Base-by-base conservation (phyloP, 2,797 vertebrate genomes). In the Trematomus bernacchii region DNA sequence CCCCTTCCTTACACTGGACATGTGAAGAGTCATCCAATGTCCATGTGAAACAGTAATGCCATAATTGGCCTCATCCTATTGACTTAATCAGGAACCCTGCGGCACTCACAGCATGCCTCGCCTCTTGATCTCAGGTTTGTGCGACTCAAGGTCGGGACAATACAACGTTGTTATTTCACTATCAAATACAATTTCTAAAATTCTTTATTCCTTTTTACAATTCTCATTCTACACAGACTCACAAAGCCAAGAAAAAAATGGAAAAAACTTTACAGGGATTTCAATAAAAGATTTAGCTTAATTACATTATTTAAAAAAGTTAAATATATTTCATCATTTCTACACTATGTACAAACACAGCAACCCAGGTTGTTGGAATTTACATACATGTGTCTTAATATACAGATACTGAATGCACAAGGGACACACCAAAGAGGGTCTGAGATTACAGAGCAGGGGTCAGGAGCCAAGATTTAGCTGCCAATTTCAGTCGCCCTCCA, bases 281-380 rank as follows among this genome's bases (percentile, higher is more conserved):
- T 70, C 77, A 86, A 90, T 85, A 85, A 86, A 91, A 76, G 57
- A 83, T 88, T 87, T 83, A 81, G 23, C 85, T 91, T 83, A 85
- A 86, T 87, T 89, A 89, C 80, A 90, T 77, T 85, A 73, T 89
- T 77, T 87, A 88, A 93, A 93, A 93, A 92, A 89, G 73, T 75
- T 62, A 50, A 58, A 66, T 72, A 68, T 80, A 52, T 54, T 52
- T 81, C 66, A 30, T 74, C 3, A 53, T 94, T 91, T 91, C 94
- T 95, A 95, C 76, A 90, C 93, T 93, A 93, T 95, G 91, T 95
- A 95, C 93, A 95, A 91, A 91, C 86, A 91, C 86, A 86, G 75
- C 71, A 77, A 77, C 14, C 77, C 77, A n/a, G 33, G 76, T 63
- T 79, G 61, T 83, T 87, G 74, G 79, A 86, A 87, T 90, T 86